phyloP scores from a whole-genome alignment of 2,888 invertebrate species.

The Drosophila quinaria region DNA sequence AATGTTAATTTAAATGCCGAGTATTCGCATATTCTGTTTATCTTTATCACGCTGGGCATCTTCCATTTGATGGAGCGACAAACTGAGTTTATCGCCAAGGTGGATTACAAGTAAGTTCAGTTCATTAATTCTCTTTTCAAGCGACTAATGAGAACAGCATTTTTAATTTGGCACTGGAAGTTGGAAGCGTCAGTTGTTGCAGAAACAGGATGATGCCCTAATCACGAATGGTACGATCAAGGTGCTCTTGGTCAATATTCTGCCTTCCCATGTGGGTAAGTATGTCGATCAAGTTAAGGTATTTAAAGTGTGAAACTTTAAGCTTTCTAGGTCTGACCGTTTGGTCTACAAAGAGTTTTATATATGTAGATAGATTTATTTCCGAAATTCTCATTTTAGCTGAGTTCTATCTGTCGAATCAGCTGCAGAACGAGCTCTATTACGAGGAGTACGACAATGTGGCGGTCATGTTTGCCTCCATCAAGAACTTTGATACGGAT shows the following conservation, averaged over 20 bases:
- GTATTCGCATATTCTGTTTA: conserved; percentile 90
- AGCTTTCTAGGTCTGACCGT: no score
- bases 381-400: conserved; percentile 86
- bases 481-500: conserved; percentile 92
- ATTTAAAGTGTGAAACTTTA: no score
- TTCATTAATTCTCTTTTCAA: conserved; percentile 1
- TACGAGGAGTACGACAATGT: conserved; percentile 95
- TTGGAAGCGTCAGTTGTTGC: conserved; percentile 90
- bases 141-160: conserved; percentile 26
- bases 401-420: conserved; percentile 91
- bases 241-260: conserved; percentile 95
- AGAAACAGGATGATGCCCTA: conserved; percentile 94
- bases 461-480: conserved; percentile 98
- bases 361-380: no score
- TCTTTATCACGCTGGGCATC: conserved; percentile 91
- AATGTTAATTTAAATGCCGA: conserved; percentile 90
- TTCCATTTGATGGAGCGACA: conserved; percentile 95
- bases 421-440: conserved; percentile 91
- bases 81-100: conserved; percentile 94
- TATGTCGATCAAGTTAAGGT: conserved; percentile 10
- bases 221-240: conserved; percentile 95
- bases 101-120: conserved; percentile 90
- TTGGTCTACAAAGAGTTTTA: no score
- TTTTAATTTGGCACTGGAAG: conserved; percentile 56
- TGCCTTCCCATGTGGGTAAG: conserved; percentile 96